These are phyloP conservation scores for rabbit (Oryctolagus cuniculus) DNA, from an alignment of 2,113 vertebrate species.

Conservation along the genomic window DNA sequence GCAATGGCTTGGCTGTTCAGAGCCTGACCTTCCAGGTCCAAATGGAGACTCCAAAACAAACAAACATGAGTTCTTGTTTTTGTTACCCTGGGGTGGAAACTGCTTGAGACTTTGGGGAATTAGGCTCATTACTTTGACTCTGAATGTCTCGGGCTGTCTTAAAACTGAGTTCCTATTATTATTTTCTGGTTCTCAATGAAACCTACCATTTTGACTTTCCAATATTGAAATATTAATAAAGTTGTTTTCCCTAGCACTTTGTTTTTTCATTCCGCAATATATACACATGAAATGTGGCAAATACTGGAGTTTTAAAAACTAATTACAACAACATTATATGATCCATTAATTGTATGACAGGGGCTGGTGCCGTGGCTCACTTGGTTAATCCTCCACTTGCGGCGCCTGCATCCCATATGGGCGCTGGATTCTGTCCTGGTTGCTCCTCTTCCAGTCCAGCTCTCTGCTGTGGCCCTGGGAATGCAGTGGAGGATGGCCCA, in stretches of 20 bases:
- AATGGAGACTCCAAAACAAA: conserved; percentile 79
- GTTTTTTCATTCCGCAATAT: conserved; percentile 12
- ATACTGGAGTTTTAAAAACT: conserved; percentile 19
- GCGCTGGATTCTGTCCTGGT: too few relatives aligned
- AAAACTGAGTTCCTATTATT: conserved; percentile 71
- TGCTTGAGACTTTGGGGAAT: conserved; percentile 77
- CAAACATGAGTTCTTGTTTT: conserved; percentile 83
- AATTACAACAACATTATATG: conserved; percentile 22
- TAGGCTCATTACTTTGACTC: conserved; percentile 71
- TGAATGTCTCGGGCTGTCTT: conserved; percentile 71
- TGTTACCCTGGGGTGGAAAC: conserved; percentile 80
- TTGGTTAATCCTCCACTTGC: too few relatives aligned
- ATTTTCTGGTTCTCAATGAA: conserved; percentile 61
- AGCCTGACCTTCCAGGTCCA: conserved; percentile 74
- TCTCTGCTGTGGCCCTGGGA: too few relatives aligned
- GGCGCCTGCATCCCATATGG: too few relatives aligned
- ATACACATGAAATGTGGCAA: neutral
- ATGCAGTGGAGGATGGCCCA: too few relatives aligned
- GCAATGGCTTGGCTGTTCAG: conserved; percentile 71
- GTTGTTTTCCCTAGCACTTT: conserved; percentile 9
- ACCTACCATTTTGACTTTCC: conserved; percentile 49
- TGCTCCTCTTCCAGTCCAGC: too few relatives aligned
- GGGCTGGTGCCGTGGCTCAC: too few relatives aligned
- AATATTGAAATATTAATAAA: conserved; percentile 57
- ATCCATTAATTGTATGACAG: neutral